Conservation (phyloP, 2,797 vertebrate species). For the Thamnophis elegans region DNA sequence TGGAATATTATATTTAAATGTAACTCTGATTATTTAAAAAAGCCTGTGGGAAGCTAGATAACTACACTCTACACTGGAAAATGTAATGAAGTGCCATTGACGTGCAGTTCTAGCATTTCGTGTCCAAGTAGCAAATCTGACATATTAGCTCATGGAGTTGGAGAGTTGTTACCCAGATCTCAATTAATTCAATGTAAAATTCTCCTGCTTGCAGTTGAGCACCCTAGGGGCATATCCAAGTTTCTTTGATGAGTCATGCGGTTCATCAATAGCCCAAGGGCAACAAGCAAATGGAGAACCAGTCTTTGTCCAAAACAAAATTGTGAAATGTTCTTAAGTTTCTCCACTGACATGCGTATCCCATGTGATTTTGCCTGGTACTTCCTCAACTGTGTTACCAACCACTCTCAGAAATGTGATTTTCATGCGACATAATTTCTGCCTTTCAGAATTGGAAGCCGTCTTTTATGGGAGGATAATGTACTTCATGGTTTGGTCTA, state of each 20-base stretch:
- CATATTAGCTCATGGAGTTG: background rate
- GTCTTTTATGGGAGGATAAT: background rate
- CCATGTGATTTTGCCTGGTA: constrained; percentile 11
- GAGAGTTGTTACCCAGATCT: background rate
- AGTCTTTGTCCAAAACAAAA: constrained; percentile 3
- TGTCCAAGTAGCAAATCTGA: constrained; percentile 22
- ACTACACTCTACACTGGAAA: constrained; percentile 48
- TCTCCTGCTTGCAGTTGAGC: background rate
- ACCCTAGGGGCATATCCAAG: background rate
- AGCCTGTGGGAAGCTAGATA: background rate
- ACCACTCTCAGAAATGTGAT: constrained; percentile 8
- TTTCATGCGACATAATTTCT: constrained; percentile 26
- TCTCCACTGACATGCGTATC: constrained; percentile 7
- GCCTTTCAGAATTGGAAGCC: constrained; percentile 10
- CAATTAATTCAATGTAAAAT: background rate
- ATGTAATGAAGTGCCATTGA: constrained; percentile 50
- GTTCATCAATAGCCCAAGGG: background rate
- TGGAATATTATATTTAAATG: background rate
- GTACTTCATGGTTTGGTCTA: background rate
- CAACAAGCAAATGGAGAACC: constrained; percentile 9
- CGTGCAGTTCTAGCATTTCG: background rate
- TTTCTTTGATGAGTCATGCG: background rate
- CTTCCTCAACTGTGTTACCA: constrained; percentile 1
- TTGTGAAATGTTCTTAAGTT: background rate
- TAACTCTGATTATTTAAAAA: background rate